Evolutionary conservation across 2,797 vertebrate species (phyloP).

Genomic region (Taenioides sp.): DNA sequence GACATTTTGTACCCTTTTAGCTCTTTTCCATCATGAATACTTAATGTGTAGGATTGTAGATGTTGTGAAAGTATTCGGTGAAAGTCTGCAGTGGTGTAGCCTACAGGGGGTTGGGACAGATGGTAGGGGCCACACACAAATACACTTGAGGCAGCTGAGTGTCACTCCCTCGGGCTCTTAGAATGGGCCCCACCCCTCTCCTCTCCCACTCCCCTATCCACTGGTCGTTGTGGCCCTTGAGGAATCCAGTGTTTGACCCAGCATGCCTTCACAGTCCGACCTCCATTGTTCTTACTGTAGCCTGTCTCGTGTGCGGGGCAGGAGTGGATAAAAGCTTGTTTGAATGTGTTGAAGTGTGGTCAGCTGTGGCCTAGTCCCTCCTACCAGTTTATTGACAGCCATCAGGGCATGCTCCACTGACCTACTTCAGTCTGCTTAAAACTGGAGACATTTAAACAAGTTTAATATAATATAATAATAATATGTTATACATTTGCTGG

Average conservation of each 20-base stretch:
- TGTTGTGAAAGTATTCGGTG: conserved; percentile 32
- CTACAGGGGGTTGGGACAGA: conserved; percentile 63
- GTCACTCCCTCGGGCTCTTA: conserved; percentile 50
- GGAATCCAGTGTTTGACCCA: conserved; percentile 64
- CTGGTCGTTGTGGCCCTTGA: conserved; percentile 46
- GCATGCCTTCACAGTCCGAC: conserved; percentile 53
- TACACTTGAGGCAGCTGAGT: conserved; percentile 49
- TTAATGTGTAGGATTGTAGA: conserved; percentile 26
- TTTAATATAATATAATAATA: background rate
- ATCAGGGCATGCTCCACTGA: conserved; percentile 27
- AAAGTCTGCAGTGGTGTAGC: conserved; percentile 39
- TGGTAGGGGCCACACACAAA: conserved; percentile 59
- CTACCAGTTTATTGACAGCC: conserved; percentile 59
- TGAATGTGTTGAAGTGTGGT: conserved; percentile 31
- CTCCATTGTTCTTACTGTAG: conserved; percentile 46
- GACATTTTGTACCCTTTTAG: no score
- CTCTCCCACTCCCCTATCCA: conserved; percentile 2
- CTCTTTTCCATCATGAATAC: conserved; percentile 24
- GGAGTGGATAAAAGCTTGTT: conserved; percentile 27
- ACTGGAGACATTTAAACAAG: background rate
- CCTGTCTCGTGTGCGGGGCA: conserved; percentile 31
- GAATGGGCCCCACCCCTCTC: conserved; percentile 50
- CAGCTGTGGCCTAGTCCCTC: conserved; percentile 50
- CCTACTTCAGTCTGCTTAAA: background rate
- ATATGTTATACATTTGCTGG: no score